A percentile compares a stretch with the other conserved stretches of the same genome.
Evolutionary conservation across 2,113 vertebrate genomes (phyloP).

Genomic region (Prunella himalayana): DNA sequence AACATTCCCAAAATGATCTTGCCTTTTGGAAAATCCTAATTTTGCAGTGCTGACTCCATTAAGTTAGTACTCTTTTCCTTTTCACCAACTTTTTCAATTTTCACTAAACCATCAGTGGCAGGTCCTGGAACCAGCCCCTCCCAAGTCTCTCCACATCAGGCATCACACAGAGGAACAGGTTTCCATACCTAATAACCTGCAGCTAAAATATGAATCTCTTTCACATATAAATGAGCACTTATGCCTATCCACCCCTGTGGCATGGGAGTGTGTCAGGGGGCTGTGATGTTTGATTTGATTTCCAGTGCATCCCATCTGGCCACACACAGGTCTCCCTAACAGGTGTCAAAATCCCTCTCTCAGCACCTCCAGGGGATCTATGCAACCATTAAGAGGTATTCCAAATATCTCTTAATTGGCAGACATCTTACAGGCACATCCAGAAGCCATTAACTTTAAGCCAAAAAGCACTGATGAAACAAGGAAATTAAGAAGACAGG

Average conservation of each 20-base stretch:
- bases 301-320: background rate
- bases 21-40: background rate
- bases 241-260: background rate
- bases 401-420: background rate
- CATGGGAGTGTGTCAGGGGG: rapidly evolving
- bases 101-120: background rate
- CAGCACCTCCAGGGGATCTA: background rate
- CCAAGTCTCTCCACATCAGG: background rate
- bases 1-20: background rate
- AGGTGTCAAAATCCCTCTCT: background rate
- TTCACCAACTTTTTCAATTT: background rate
- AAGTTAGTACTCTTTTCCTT: background rate
- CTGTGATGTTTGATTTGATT: background rate
- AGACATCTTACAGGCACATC: background rate
- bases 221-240: rapidly evolving
- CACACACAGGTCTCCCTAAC: background rate
- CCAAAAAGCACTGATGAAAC: background rate
- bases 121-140: background rate
- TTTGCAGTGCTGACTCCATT: background rate
- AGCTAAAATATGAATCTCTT: background rate
- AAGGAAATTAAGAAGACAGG: background rate
- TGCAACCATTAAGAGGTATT: background rate
- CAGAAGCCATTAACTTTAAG: background rate
- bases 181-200: background rate
- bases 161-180: background rate